A percentile compares a stretch with the other conserved stretches of the same genome.
These are phyloP conservation scores for Periophthalmodon schlosseri DNA, from an alignment of 2,113 vertebrate genomes.

Conservation along the genomic window DNA sequence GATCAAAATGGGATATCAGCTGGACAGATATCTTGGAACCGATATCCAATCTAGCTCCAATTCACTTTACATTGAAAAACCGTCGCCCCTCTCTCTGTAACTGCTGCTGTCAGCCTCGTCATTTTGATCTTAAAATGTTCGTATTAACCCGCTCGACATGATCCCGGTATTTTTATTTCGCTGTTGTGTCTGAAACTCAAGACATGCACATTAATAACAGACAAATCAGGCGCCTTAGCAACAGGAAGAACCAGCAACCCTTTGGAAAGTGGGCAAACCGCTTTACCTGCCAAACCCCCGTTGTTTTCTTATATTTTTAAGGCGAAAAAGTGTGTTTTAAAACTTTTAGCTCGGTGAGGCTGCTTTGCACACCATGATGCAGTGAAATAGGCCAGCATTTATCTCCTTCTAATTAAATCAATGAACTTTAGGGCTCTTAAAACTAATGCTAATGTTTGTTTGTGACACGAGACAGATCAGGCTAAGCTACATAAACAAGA, in stretches of 20 bases:
- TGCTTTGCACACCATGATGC: background rate
- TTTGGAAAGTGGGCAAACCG: background rate
- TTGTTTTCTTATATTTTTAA: background rate
- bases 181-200: too few species aligned
- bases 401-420: background rate
- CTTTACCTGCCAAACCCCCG: background rate
- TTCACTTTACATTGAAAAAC: too few species aligned
- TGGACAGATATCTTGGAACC: too few species aligned
- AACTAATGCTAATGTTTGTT: conserved; percentile 2
- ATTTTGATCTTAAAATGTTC: too few species aligned
- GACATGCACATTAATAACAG: too few species aligned
- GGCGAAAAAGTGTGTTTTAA: background rate
- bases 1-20: too few species aligned
- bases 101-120: too few species aligned
- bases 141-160: too few species aligned
- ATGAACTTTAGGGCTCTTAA: conserved; percentile 7
- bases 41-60: too few species aligned
- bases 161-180: too few species aligned
- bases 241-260: background rate
- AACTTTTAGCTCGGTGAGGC: background rate
- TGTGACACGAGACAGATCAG: background rate
- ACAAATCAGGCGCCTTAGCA: too few species aligned
- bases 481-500: background rate
- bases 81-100: too few species aligned
- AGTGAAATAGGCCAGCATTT: background rate